Conservation (phyloP, 2,113 vertebrate species). For the Perccottus glenii region DNA sequence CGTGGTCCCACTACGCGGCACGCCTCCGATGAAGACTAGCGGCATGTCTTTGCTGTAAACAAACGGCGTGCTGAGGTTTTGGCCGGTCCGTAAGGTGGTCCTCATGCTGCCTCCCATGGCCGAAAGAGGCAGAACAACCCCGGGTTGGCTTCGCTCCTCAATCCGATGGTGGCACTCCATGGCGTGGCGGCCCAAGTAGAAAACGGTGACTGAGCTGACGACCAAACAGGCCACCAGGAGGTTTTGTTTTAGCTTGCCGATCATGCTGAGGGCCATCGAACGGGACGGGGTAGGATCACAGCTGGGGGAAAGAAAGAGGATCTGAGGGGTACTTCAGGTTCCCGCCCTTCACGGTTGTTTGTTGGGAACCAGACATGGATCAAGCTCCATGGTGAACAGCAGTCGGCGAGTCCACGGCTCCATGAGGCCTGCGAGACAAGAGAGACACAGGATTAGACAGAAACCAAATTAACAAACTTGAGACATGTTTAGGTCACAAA, state of each 20-base stretch:
- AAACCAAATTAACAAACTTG: neutral
- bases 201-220: conserved; percentile 92
- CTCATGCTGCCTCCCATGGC: conserved; percentile 67
- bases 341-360: conserved; percentile 70
- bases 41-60: conserved; percentile 98
- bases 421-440: conserved; percentile 75
- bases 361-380: conserved; percentile 53
- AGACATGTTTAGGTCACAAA: no score
- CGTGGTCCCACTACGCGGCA: conserved; percentile 94
- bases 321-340: conserved; percentile 25
- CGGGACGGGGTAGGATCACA: conserved; percentile 33
- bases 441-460: conserved; percentile 24
- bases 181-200: conserved; percentile 93
- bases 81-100: conserved; percentile 74
- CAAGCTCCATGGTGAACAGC: conserved; percentile 68
- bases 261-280: conserved; percentile 78
- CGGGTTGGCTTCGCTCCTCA: conserved; percentile 83
- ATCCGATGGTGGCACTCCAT: conserved; percentile 96
- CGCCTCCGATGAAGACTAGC: conserved; percentile 93
- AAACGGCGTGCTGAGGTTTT: conserved; percentile 74
- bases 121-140: conserved; percentile 53
- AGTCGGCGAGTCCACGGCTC: conserved; percentile 70
- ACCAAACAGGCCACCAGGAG: conserved; percentile 92
- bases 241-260: conserved; percentile 96
- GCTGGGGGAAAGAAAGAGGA: conserved; percentile 27